A percentile compares a stretch with the other conserved stretches of the same genome.
Evolutionary conservation across 53 echinoderm and acorn worm species (phyloP).

Genomic region (Crossaster papposus): DNA sequence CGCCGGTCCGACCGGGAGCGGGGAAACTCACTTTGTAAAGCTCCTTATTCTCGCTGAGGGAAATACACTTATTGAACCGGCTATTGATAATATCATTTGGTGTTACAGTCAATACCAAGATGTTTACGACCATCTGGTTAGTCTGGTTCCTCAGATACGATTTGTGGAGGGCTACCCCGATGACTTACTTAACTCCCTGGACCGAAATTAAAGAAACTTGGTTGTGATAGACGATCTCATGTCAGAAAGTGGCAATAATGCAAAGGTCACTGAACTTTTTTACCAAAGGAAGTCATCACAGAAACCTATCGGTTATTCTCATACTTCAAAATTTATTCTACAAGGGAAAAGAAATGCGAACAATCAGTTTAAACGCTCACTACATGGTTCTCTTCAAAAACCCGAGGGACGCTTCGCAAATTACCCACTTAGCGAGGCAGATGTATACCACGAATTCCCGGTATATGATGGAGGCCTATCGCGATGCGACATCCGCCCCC

Average conservation of each 20-base stretch:
- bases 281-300: slow-evolving; percentile 82
- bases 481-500: slow-evolving; percentile 60
- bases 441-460: slow-evolving; percentile 72
- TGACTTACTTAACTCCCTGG: slow-evolving; percentile 47
- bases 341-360: slow-evolving; percentile 74
- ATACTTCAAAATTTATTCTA: slow-evolving; percentile 79
- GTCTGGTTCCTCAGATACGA: slow-evolving; percentile 39
- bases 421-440: slow-evolving; percentile 76
- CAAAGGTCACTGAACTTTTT: slow-evolving; percentile 69
- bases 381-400: slow-evolving; percentile 82
- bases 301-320: slow-evolving; percentile 77
- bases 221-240: slow-evolving; percentile 81
- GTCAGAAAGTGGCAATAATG: slow-evolving; percentile 67
- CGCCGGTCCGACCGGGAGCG: slow-evolving; percentile 66
- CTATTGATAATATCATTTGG: slow-evolving; percentile 67
- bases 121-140: slow-evolving; percentile 62
- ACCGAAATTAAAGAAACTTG: slow-evolving; percentile 54
- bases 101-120: slow-evolving; percentile 84
- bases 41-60: slow-evolving; percentile 35
- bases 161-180: slow-evolving; percentile 77
- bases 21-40: slow-evolving; percentile 74
- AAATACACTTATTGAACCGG: slow-evolving; percentile 49
- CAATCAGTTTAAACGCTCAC: slow-evolving; percentile 77
- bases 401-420: slow-evolving; percentile 79
- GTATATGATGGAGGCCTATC: slow-evolving; percentile 75